Evolutionary conservation across 53 echinoderm and acorn worm species (phyloP).

Genomic region (Paracentrotus lividus): DNA sequence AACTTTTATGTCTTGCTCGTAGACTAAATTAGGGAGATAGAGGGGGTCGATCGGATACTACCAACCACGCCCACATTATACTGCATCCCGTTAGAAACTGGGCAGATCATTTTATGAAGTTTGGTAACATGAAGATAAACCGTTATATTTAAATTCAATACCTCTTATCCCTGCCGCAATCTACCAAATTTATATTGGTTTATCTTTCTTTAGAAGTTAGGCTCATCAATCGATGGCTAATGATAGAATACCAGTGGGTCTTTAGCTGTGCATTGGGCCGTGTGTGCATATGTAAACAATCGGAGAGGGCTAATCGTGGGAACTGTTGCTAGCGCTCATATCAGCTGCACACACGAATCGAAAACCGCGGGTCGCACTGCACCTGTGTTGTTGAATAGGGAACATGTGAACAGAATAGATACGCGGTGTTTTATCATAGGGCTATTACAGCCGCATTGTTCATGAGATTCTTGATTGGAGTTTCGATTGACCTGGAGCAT

Average conservation of each 20-base stretch:
- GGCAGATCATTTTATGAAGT: too few species aligned
- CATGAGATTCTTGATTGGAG: too few species aligned
- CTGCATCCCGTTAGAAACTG: too few species aligned
- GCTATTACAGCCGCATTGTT: too few species aligned
- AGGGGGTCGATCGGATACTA: neutral
- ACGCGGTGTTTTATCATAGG: too few species aligned
- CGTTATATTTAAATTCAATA: neutral
- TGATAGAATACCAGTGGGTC: neutral
- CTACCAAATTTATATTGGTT: too few species aligned
- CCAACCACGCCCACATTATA: conserved; percentile 3
- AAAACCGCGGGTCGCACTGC: neutral
- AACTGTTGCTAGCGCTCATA: conserved; percentile 41
- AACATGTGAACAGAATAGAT: too few species aligned
- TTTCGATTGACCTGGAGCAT: too few species aligned
- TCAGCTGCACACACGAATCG: neutral
- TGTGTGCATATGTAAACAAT: conserved; percentile 45
- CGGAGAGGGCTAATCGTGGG: conserved; percentile 45
- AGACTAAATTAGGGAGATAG: neutral
- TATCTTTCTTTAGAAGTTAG: neutral
- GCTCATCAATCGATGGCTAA: conserved; percentile 1
- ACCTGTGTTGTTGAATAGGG: neutral
- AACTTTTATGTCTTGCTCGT: neutral
- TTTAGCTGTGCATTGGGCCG: conserved; percentile 8
- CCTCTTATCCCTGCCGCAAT: too few species aligned
- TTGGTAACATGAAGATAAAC: too few species aligned